Conservation (phyloP, 2,797 vertebrate genomes). For the Serranus cabrilla region DNA sequence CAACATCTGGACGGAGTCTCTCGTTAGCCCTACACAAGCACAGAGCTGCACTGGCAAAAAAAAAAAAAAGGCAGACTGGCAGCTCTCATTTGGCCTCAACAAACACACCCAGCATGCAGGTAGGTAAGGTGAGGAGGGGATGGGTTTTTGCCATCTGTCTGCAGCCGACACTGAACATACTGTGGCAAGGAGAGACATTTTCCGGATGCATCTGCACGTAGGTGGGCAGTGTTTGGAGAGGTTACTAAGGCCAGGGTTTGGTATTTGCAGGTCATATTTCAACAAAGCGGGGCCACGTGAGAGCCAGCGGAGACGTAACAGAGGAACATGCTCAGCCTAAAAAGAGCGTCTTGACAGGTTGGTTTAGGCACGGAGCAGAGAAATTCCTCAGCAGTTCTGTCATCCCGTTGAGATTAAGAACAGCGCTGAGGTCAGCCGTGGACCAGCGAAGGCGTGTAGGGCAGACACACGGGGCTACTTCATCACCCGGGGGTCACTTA, state of each 20-base stretch:
- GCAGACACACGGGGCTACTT: conserved; percentile 42
- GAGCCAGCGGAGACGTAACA: conserved; percentile 38
- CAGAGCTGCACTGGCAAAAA: neutral
- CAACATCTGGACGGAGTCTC: conserved; percentile 76
- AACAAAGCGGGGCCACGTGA: conserved; percentile 65
- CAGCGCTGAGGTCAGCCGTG: conserved; percentile 64
- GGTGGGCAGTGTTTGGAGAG: conserved; percentile 67
- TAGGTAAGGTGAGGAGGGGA: conserved; percentile 48
- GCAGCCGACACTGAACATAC: conserved; percentile 48
- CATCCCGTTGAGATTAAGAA: conserved; percentile 70
- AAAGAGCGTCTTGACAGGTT: conserved; percentile 59
- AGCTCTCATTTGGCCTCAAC: conserved; percentile 38
- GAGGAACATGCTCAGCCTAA: conserved; percentile 48
- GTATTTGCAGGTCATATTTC: conserved; percentile 75
- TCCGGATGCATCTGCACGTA: conserved; percentile 68
- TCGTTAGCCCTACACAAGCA: conserved; percentile 52
- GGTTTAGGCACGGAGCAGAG: conserved; percentile 81
- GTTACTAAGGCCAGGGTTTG: conserved; percentile 58
- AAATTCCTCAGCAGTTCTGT: conserved; percentile 84
- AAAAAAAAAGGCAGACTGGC: conserved; percentile 6
- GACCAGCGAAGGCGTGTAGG: conserved; percentile 38
- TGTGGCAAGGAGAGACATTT: conserved; percentile 61
- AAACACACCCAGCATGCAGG: conserved; percentile 39
- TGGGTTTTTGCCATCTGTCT: conserved; percentile 39
- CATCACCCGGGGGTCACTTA: conserved; percentile 54